These are phyloP conservation scores for Palaemon carinicauda DNA, from an alignment of 1,140 invertebrate genomes.

Conservation along the genomic window DNA sequence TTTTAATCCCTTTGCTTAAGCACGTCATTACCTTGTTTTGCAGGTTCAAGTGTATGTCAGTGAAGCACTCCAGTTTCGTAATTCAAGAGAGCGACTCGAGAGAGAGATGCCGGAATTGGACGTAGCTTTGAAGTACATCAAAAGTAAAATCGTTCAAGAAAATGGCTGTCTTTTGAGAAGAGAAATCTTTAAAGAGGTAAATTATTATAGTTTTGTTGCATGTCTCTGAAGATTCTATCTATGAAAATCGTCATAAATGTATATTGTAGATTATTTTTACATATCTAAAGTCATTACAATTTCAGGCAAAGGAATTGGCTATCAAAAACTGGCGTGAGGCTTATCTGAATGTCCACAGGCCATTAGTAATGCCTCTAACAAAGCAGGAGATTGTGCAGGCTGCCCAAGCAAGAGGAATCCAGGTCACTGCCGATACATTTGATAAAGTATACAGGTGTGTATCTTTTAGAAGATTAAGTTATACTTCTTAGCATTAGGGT, in stretches of 20 bases:
- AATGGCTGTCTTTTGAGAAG: not conserved
- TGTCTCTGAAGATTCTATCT: not conserved
- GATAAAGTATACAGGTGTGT: not conserved
- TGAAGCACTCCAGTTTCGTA: not conserved
- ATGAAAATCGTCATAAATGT: no score
- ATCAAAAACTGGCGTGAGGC: not conserved
- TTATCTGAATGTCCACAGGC: not conserved
- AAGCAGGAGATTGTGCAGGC: not conserved
- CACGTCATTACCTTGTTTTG: not conserved
- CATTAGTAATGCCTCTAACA: not conserved
- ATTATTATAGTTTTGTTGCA: not conserved
- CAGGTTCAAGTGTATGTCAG: conserved; percentile 3
- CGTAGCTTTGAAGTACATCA: not conserved
- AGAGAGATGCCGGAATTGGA: not conserved
- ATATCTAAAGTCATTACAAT: no score
- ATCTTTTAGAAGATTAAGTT: not conserved
- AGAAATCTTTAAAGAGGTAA: not conserved
- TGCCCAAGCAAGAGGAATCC: not conserved
- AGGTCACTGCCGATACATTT: not conserved
- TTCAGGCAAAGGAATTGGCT: not conserved
- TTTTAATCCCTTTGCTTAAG: not conserved
- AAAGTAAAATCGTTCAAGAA: not conserved
- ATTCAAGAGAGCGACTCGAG: not conserved
- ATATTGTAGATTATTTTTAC: not conserved
- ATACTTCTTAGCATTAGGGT: not conserved